Base-by-base conservation (phyloP, 2,113 vertebrate genomes). In the Sturnus vulgaris region DNA sequence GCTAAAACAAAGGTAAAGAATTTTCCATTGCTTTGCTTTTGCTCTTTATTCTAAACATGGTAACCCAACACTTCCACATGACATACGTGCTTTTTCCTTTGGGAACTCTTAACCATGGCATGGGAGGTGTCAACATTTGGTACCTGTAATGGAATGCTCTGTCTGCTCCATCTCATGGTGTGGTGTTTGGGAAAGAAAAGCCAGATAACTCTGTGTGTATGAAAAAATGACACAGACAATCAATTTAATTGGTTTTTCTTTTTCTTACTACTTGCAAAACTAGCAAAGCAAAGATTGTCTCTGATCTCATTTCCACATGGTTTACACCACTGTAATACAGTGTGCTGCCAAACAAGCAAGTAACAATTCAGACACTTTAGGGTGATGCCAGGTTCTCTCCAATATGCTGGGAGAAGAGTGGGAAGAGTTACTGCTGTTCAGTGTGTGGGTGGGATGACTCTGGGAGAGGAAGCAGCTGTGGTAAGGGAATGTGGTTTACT, bases 1-100 rank as follows among this genome's bases (percentile, higher is more conserved):
- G 98, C 98, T 83, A 99, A 99, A 98, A 99, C 99, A 85, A 99
- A 99, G 98, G 99, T 99, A 98, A 97, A 91, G 68, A 57, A 60
- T 86, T 82, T 49, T 73, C 53, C 22, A 5, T 93, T 88, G 65
- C 63, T 91, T 83, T 85, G 42, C 14, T 95, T 64, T 61, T 79
- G 44, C 39, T 71, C 72, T 64, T 90, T 68, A 9, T 15, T 64
- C 31, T 42, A 46, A 59, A 66, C 5, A 39, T 24, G 59, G 52
- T 64, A 83, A 56, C n/a, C 5, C 10, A n/a, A 24, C 33, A 7
- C 30, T 70, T 15, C 3, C 56, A 14, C 42, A 0, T 25, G 57
- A 28, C 12, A 9, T 5, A n/a, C 2, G 4, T 44, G 28, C 37
- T 37, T 78, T 86, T 90, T 60, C 57, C 44, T 50, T 81, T n/a